Conservation (phyloP, 2,888 invertebrate species). For the Argyra leucocephala region DNA sequence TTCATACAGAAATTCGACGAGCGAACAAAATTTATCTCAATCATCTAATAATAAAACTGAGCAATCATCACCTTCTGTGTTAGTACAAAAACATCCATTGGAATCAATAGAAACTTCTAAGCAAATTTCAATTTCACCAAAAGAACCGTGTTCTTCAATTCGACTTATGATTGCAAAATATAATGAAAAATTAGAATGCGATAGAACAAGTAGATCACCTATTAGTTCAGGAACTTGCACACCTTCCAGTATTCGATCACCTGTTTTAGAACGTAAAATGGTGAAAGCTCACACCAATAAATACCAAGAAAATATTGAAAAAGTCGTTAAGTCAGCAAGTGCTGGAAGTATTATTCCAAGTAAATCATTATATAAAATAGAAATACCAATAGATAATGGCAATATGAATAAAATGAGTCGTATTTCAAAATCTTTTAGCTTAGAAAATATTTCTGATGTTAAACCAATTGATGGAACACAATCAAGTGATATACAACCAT, state of each 20-base stretch:
- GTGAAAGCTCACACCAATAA: slow-evolving; percentile 47
- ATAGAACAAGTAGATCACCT: slow-evolving; percentile 40
- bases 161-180: slow-evolving; percentile 61
- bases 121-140: slow-evolving; percentile 43
- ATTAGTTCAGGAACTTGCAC: slow-evolving; percentile 56
- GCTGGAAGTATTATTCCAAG: slow-evolving; percentile 34
- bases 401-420: slow-evolving; percentile 9
- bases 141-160: slow-evolving; percentile 61
- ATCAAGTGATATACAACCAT: slow-evolving; percentile 22
- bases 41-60: slow-evolving; percentile 39
- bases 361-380: not conserved
- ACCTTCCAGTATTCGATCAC: slow-evolving; percentile 56
- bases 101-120: not conserved
- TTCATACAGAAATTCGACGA: slow-evolving; percentile 10
- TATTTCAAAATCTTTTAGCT: slow-evolving; percentile 21
- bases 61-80: slow-evolving; percentile 48
- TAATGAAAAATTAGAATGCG: slow-evolving; percentile 32
- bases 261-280: slow-evolving; percentile 50
- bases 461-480: slow-evolving; percentile 13
- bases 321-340: slow-evolving; percentile 57
- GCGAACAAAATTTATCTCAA: slow-evolving; percentile 44
- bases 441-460: slow-evolving; percentile 19
- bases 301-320: slow-evolving; percentile 43
- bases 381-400: not conserved
- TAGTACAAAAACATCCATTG: slow-evolving; percentile 44